Conservation (phyloP, 1,140 invertebrate species). For the Zeugodacus cucurbitae region DNA sequence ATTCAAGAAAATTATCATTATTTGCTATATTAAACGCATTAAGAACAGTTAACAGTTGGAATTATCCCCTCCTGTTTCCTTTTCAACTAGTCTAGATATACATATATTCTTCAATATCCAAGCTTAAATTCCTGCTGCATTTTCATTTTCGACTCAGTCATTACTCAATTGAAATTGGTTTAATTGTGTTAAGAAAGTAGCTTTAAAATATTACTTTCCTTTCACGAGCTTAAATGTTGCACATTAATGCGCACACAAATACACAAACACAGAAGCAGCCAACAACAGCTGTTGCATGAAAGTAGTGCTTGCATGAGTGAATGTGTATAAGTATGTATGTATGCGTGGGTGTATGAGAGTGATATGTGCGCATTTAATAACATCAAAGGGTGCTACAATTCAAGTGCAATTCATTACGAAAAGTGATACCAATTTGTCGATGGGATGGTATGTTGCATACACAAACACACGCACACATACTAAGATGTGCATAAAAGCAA, state of each 20-base stretch:
- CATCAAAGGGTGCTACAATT: not conserved
- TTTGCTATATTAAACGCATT: too few relatives aligned
- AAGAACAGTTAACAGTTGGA: too few relatives aligned
- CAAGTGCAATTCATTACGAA: slow-evolving; percentile 16
- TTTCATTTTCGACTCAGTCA: not conserved
- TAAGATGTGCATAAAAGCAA: not conserved
- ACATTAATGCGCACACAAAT: not conserved
- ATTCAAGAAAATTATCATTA: too few relatives aligned
- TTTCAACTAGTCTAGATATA: not conserved
- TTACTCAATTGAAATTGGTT: not conserved
- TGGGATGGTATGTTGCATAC: too few relatives aligned
- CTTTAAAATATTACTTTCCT: not conserved
- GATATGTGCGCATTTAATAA: not conserved
- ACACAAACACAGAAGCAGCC: not conserved
- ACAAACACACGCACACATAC: not conserved
- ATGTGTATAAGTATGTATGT: not conserved
- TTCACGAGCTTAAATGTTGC: not conserved
- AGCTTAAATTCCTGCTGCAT: not conserved
- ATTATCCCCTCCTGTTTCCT: too few relatives aligned
- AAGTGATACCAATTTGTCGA: slow-evolving; percentile 16
- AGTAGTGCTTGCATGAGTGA: not conserved
- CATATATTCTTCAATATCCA: not conserved
- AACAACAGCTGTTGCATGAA: not conserved
- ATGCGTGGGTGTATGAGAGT: not conserved
- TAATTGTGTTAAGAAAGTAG: not conserved